Conservation (phyloP, 2,888 invertebrate genomes). For the Cosmia trapezina region DNA sequence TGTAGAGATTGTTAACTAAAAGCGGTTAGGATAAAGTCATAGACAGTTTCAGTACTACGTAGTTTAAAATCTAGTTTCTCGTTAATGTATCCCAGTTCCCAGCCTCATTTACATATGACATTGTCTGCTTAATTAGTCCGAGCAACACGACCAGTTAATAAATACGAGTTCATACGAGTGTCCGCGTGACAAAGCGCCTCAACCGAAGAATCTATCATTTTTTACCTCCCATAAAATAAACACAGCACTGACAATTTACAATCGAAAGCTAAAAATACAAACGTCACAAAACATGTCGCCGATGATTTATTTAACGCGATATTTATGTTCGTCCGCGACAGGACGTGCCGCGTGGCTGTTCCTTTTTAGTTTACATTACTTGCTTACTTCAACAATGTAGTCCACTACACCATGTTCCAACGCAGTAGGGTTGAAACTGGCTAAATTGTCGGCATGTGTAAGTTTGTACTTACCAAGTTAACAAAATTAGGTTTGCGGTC, state of each 20-base stretch:
- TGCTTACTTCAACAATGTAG: slow-evolving; percentile 54
- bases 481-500: slow-evolving; percentile 68
- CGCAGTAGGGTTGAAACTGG: slow-evolving; percentile 65
- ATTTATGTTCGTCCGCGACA: slow-evolving; percentile 82
- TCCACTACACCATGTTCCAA: slow-evolving; percentile 39
- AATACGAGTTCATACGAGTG: slow-evolving; percentile 40
- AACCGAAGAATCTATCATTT: slow-evolving; percentile 57
- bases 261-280: slow-evolving; percentile 78
- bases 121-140: slow-evolving; percentile 51
- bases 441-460: slow-evolving; percentile 24
- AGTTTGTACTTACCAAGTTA: slow-evolving; percentile 64
- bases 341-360: slow-evolving; percentile 81
- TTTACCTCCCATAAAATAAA: slow-evolving; percentile 75
- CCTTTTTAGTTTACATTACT: slow-evolving; percentile 80
- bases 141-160: slow-evolving; percentile 35
- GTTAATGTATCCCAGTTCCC: slow-evolving; percentile 3
- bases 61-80: slow-evolving; percentile 23
- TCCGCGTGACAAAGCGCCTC: slow-evolving; percentile 52
- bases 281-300: slow-evolving; percentile 81
- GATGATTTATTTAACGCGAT: slow-evolving; percentile 88
- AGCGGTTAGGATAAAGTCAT: slow-evolving; percentile 12
- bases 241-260: slow-evolving; percentile 71
- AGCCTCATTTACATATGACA: slow-evolving; percentile 36
- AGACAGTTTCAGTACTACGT: slow-evolving; percentile 9
- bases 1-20: slow-evolving; percentile 13